Base-by-base conservation (phyloP, 2,888 invertebrate species). In the Sphaeridia pumilis region DNA sequence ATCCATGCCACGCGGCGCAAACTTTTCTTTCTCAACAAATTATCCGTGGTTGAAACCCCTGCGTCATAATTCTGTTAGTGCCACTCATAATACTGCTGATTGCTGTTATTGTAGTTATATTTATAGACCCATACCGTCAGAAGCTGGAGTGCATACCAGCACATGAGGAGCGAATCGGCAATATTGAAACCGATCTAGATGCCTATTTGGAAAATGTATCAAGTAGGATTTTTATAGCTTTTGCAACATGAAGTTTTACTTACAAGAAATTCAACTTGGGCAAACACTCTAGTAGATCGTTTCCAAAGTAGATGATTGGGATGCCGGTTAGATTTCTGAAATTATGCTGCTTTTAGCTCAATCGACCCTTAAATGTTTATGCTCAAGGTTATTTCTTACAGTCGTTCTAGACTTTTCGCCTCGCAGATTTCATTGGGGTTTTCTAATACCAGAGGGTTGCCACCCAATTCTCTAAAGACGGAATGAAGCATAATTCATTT, bases 141-240 rank as follows among this genome's bases (percentile, higher is more conserved):
- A 76, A 24, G 72, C 70, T 0, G 82, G 82, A 28, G 70, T 71
- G 62, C 82, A 82, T 60, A 74, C 72, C 46, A 73, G 70, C 4
- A 78, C 76, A 36, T 71, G 69, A 0, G 78, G 78, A 1, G 77
- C 77, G 67, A 75, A 78, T 2, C 76, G 75, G 64, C 82, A 82
- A 66, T 77, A 81, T 61, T 76, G 74, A 66, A 81, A 82, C 42
- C 75, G 75, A 58, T 77, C 76, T 58, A 80, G 80, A 58, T 78
- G 27, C n/a, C 60, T 60, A 28, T 20, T 2, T 42, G 10, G 44
- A 12, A 22, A 20, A 45, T 53, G 26, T n/a, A 38, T 21, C 25
- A 46, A 5, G 22, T 21, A 14, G 28, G 10, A 31, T 25, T 17
- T 20, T n/a, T 7, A 1, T 24, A 31, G 27, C 36, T 26, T 38